Base-by-base conservation (phyloP, 2,797 vertebrate genomes). In the Leucoraja ocellata region DNA sequence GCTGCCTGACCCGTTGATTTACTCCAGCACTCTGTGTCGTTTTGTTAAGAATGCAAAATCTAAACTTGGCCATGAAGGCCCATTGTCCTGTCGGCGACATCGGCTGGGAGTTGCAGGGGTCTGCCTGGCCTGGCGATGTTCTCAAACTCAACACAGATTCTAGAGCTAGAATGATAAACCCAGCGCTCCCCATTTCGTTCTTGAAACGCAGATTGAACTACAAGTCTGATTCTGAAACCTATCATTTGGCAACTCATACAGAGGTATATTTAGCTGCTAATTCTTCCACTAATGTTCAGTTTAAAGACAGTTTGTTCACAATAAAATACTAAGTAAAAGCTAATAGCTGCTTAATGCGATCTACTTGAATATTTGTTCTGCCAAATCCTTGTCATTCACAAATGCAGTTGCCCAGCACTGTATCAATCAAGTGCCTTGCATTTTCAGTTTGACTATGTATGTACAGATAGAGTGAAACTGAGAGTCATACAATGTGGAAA, bases 191-290 rank as follows among this genome's bases (percentile, higher is more conserved):
- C 61, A 74, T 74, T 14, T 46, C 90, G 7, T 74, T 16, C 68
- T 25, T 54, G 68, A 91, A 73, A 39, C 71, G 10, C 23, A 25
- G 71, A 74, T 91, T 91, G 39, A 91, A 74, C 21, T 23, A 39
- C 25, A 46, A 9, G 13, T 74, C 32, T 73, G 68, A 91, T 46
- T 71, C 25, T 91, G 88, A 74, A 92, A 76, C 65, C 71, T 92
- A 76, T 71, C 39, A 92, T 92, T 92, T 76, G 71, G 68, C 14
- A 23, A 92, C 90, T 74, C 90, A 14, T 76, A 13, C 90, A 46
- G 68, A 23, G 73, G 39, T 92, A 74, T 92, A 92, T 76, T 73
- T 92, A 92, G 71, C 39, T 46, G n/a, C 90, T 92, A 54, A 92
- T 14, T 92, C 90, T n/a, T 76, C 13, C 71, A 54, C 68, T 73